phyloP scores from a whole-genome alignment of 2,113 vertebrate species.

The Nerophis lumbriciformis region DNA sequence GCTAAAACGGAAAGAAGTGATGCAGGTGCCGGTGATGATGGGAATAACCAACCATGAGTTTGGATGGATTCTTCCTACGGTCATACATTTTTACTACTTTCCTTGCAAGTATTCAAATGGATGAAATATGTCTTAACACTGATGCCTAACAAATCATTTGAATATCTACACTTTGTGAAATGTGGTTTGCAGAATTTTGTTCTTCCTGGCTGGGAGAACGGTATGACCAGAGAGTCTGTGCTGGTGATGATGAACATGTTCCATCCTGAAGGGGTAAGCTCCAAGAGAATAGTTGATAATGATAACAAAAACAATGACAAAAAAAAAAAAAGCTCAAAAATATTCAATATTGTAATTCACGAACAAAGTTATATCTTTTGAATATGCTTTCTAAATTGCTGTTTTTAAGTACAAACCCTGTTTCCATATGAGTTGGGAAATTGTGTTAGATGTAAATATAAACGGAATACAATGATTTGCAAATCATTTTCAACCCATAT shows the following conservation, averaged over 20 bases:
- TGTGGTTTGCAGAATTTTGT: constrained; percentile 48
- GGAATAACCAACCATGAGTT: constrained; percentile 78
- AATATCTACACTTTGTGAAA: neutral
- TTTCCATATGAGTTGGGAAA: too few species aligned
- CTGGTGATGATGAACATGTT: constrained; percentile 46
- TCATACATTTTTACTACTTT: constrained; percentile 11
- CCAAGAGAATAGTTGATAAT: neutral
- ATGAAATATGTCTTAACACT: neutral
- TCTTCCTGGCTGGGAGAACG: constrained; percentile 61
- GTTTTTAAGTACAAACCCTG: too few species aligned
- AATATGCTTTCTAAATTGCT: too few species aligned
- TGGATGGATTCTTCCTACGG: constrained; percentile 70
- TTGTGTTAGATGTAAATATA: too few species aligned
- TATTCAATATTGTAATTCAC: neutral
- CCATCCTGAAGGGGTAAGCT: constrained; percentile 56
- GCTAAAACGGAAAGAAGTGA: constrained; percentile 62
- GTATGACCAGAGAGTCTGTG: constrained; percentile 57
- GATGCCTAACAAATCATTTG: neutral
- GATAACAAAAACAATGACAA: neutral
- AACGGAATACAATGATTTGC: too few species aligned
- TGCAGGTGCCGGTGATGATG: constrained; percentile 70
- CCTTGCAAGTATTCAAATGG: neutral
- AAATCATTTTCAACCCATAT: too few species aligned
- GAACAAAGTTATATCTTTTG: neutral
- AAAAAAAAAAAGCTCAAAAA: neutral